phyloP scores from a whole-genome alignment of 2,113 vertebrate species.

The Anolis sagrei region DNA sequence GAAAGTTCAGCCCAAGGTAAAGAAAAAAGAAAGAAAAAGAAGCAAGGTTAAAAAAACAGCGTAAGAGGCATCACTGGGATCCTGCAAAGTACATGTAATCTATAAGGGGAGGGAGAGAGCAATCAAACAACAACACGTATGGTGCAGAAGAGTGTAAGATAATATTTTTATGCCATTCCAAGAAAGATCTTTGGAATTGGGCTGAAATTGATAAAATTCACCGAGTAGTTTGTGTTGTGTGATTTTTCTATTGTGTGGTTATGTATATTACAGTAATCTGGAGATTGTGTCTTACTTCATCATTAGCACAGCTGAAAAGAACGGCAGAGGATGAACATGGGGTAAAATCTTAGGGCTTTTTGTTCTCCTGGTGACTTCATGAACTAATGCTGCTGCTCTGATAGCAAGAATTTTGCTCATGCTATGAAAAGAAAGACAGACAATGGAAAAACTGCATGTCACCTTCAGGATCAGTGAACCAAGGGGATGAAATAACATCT shows the following conservation, averaged over 20 bases:
- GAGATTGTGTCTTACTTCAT: background rate
- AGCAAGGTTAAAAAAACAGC: background rate
- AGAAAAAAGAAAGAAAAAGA: background rate
- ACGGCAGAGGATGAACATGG: background rate
- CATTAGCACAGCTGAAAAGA: background rate
- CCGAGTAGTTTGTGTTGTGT: background rate
- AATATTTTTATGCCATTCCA: background rate
- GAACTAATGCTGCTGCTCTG: constrained; percentile 18
- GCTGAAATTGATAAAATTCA: background rate
- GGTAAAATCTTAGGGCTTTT: constrained; percentile 12
- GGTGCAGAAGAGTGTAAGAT: background rate
- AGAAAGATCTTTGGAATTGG: background rate
- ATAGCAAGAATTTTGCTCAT: background rate
- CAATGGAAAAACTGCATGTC: background rate
- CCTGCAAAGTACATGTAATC: background rate
- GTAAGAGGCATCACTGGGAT: background rate
- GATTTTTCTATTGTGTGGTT: background rate
- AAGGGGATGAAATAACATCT: constrained; percentile 25
- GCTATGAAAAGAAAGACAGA: constrained; percentile 13
- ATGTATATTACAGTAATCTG: background rate
- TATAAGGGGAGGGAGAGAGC: too few relatives aligned
- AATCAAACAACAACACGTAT: background rate
- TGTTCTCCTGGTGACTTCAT: constrained; percentile 25
- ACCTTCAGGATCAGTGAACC: constrained; percentile 32
- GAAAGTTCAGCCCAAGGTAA: too few relatives aligned